phyloP scores from a whole-genome alignment of 2,888 invertebrate species.

The Cistogaster globosa region DNA sequence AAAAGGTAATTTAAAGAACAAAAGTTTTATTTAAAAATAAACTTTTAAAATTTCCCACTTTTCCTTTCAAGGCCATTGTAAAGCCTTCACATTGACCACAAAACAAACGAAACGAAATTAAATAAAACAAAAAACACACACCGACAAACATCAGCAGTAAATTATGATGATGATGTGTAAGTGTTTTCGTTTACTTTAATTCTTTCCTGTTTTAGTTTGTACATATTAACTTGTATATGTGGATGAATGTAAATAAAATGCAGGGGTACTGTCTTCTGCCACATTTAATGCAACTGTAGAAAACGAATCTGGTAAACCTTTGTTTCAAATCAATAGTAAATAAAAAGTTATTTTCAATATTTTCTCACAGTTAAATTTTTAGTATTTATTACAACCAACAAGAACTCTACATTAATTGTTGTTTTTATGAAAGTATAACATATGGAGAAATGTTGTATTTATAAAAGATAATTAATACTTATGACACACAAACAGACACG shows the following conservation, averaged over 20 bases:
- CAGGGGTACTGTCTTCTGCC: too few relatives aligned
- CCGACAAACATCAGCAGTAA: constrained; percentile 6
- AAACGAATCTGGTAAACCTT: constrained; percentile 9
- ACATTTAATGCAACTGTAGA: too few relatives aligned
- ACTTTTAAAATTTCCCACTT: constrained; percentile 15
- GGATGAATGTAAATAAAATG: too few relatives aligned
- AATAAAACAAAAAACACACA: constrained; percentile 23
- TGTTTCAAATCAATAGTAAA: constrained; percentile 35
- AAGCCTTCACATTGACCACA: constrained; percentile 48
- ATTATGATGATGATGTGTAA: constrained; percentile 19
- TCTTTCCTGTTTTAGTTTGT: too few relatives aligned
- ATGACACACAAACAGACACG: background rate
- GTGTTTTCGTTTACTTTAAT: background rate
- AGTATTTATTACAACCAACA: constrained; percentile 26
- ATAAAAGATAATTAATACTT: constrained; percentile 1
- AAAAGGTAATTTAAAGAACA: background rate
- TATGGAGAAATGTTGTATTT: constrained; percentile 22
- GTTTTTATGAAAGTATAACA: constrained; percentile 2
- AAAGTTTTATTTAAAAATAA: constrained; percentile 39
- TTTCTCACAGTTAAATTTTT: constrained; percentile 1
- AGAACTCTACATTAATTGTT: background rate
- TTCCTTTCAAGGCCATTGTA: constrained; percentile 27
- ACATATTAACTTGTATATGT: too few relatives aligned
- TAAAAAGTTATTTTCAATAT: constrained; percentile 16
- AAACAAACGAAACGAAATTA: constrained; percentile 21